Base-by-base conservation (phyloP, 2,113 vertebrate species). In the Sapajus apella region DNA sequence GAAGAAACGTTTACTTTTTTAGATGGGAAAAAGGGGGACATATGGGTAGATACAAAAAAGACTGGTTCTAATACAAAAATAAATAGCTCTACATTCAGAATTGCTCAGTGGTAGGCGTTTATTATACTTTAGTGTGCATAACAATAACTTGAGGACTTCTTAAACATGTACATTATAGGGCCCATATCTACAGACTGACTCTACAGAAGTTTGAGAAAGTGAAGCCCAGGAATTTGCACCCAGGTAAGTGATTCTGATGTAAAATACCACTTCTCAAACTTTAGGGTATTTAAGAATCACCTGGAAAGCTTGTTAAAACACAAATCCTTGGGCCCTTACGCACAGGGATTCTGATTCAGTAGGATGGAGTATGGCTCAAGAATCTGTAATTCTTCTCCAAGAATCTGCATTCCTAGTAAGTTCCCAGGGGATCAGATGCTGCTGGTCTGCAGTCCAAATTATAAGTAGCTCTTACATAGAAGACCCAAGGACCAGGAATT, bases 31-130 rank as follows among this genome's bases (percentile, higher is more conserved):
- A 82, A 90, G 20, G 13, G 75, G 66, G 30, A 47, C 27, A 86
- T 81, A 90, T 82, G 7, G 14, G 13, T 52, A 5, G 30, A 52
- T 37, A 89, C 18, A 58, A 94, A 58, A 47, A 13, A 90, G 50
- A 87, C 3, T 68, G 45, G 55, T 40, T 92, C 45, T 61, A 93
- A 79, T 18, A 85, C 40, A 85, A 95, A 96, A 96, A 88, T 61
- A 81, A 90, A 16, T 50, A 89, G 30, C 45, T 87, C 56, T 58
- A 90, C 43, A 90, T 45, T 96, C 68, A 64, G 17, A 96, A 20
- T 20, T 90, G 43, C 55, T 61, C 20, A 32, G 1, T 80, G n/a
- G 32, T 84, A 2, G 14, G 73, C 1, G 12, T 32, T 55, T 90
- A 86, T 10, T 23, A 13, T 6, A 68, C 20, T 32, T 92, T 4